Evolutionary conservation across 2,888 invertebrate genomes (phyloP).

Genomic region (Patella depressa): DNA sequence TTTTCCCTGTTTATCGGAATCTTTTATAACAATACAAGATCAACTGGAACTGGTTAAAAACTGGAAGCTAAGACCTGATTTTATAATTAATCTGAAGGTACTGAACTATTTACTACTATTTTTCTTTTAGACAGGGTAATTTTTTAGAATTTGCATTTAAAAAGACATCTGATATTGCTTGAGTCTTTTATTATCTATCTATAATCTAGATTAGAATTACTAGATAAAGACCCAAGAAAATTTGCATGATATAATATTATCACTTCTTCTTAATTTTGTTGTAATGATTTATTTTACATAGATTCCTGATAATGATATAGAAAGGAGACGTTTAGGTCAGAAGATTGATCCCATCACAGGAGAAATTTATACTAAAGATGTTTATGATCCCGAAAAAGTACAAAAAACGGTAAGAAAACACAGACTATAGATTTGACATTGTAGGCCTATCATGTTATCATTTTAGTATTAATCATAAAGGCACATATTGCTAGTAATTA

Average conservation of each 20-base stretch:
- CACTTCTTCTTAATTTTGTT: not conserved
- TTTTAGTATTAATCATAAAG: too few species aligned
- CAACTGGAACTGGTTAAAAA: conserved; percentile 70
- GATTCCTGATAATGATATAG: conserved; percentile 70
- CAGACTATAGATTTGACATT: not conserved
- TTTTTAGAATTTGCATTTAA: not conserved
- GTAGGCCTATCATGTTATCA: too few species aligned
- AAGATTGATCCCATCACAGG: conserved; percentile 68
- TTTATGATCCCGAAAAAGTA: conserved; percentile 67
- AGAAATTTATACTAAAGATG: conserved; percentile 65
- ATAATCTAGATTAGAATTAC: not conserved
- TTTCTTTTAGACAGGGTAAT: not conserved
- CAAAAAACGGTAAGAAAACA: conserved; percentile 44
- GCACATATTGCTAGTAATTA: too few species aligned
- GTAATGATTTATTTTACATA: conserved; percentile 35
- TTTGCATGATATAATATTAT: not conserved
- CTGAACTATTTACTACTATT: not conserved
- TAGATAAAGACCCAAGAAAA: not conserved
- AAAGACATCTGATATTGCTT: not conserved
- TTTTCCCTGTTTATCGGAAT: conserved; percentile 67
- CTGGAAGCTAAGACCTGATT: conserved; percentile 70
- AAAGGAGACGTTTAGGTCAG: conserved; percentile 62
- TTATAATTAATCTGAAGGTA: conserved; percentile 70
- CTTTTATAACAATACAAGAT: conserved; percentile 63
- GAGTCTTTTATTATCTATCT: not conserved